A percentile compares a stretch with the other conserved stretches of the same genome.
Conservation (phyloP, 2,113 vertebrate species). For the Uria lomvia region DNA sequence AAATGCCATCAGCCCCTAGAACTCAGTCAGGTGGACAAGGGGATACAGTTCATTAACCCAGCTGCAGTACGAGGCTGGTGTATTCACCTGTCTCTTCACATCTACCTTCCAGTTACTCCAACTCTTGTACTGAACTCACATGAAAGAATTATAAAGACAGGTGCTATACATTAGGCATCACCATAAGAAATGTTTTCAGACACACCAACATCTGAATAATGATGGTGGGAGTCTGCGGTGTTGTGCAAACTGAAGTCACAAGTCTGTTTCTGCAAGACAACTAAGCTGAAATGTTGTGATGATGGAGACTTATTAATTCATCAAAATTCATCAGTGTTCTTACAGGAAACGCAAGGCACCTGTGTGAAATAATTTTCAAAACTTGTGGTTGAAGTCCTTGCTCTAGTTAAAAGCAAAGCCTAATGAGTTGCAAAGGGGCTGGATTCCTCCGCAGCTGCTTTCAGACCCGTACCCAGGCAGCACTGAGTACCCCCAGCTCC, state of each 20-base stretch:
- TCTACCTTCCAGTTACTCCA: constrained; percentile 50
- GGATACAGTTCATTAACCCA: constrained; percentile 49
- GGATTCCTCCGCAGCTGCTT: neutral
- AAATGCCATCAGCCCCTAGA: neutral
- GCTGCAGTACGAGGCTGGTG: neutral
- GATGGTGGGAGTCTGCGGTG: neutral
- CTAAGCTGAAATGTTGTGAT: neutral
- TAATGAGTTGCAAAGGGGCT: neutral
- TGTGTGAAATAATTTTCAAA: neutral
- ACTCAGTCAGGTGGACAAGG: constrained; percentile 31
- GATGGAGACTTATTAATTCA: neutral
- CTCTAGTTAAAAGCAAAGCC: neutral
- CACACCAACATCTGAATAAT: neutral
- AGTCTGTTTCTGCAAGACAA: neutral
- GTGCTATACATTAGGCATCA: neutral
- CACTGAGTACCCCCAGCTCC: neutral
- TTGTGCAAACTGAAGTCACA: neutral
- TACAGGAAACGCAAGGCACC: neutral
- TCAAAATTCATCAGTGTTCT: neutral
- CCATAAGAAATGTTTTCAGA: constrained; percentile 10
- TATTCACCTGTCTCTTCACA: constrained; percentile 53
- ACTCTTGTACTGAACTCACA: neutral
- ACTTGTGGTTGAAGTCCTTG: neutral
- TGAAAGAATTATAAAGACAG: constrained; percentile 45
- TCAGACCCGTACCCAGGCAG: neutral